Conservation (phyloP, 2,888 invertebrate genomes). For the Temnothorax unifasciatus region DNA sequence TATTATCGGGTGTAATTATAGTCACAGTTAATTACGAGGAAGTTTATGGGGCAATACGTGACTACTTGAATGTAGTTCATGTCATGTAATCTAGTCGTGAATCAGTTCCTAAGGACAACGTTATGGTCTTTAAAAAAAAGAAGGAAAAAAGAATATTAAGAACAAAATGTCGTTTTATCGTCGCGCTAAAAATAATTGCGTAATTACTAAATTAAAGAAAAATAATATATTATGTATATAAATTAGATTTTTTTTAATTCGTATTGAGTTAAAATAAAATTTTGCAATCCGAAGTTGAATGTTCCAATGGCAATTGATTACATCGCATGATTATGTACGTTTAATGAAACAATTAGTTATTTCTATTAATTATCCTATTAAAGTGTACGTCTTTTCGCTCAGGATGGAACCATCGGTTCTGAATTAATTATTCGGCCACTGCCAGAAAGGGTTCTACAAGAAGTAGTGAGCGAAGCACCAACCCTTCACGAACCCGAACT, state of each 20-base stretch:
- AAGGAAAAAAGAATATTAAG: not conserved
- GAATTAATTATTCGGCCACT: conserved; percentile 95
- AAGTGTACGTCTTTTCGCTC: conserved; percentile 68
- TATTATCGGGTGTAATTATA: not conserved
- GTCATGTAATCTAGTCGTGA: conserved; percentile 1
- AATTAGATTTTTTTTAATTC: not conserved
- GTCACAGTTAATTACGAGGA: conserved; percentile 15
- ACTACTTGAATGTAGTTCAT: not conserved
- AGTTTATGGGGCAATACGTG: conserved; percentile 6
- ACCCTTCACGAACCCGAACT: conserved; percentile 79
- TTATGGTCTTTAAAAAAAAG: not conserved
- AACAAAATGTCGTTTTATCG: not conserved
- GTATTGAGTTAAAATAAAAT: not conserved
- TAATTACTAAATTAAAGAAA: not conserved
- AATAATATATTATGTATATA: not conserved
- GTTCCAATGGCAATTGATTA: not conserved
- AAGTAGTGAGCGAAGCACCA: conserved; percentile 79
- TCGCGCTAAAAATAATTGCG: not conserved
- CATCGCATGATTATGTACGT: no score
- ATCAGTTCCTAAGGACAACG: not conserved
- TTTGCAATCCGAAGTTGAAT: not conserved
- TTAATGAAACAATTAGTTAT: not conserved
- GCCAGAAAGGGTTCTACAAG: conserved; percentile 89
- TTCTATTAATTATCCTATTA: not conserved
- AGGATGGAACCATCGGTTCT: conserved; percentile 97